Conservation (phyloP, 1,140 invertebrate genomes). For the Dinothrombium tinctorium region DNA sequence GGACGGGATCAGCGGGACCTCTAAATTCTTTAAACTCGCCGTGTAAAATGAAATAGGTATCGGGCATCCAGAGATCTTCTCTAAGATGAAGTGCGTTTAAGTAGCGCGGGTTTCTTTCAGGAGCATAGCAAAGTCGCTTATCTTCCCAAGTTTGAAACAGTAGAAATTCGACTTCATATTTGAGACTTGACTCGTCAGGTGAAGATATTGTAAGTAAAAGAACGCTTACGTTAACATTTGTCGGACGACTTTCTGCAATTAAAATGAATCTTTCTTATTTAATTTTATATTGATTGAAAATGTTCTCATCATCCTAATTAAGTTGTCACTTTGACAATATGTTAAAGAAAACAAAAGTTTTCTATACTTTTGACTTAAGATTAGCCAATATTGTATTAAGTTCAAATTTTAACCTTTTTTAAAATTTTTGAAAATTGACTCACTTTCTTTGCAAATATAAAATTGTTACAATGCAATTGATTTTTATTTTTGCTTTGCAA, state of each 20-base stretch:
- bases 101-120: slow-evolving; percentile 56
- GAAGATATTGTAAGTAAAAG: slow-evolving; percentile 71
- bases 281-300: too few relatives aligned
- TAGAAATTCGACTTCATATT: slow-evolving; percentile 81
- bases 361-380: too few relatives aligned
- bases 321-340: too few relatives aligned
- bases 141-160: slow-evolving; percentile 75
- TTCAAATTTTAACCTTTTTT: too few relatives aligned
- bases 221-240: slow-evolving; percentile 74
- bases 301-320: too few relatives aligned
- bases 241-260: slow-evolving; percentile 44
- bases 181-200: slow-evolving; percentile 80
- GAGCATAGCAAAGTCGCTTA: slow-evolving; percentile 57
- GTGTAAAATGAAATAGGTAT: slow-evolving; percentile 85
- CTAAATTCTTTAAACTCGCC: slow-evolving; percentile 48
- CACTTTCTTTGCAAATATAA: too few relatives aligned
- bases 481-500: too few relatives aligned
- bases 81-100: slow-evolving; percentile 72
- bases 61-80: slow-evolving; percentile 66
- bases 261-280: slow-evolving; percentile 18
- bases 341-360: too few relatives aligned
- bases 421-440: too few relatives aligned
- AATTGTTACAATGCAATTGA: too few relatives aligned
- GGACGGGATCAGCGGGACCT: slow-evolving; percentile 62
- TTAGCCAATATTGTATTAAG: too few relatives aligned